Percentiles rank a stretch among this genome's conserved stretches.
Evolutionary conservation across 2,797 vertebrate species (phyloP).

Genomic region (Anableps anableps): DNA sequence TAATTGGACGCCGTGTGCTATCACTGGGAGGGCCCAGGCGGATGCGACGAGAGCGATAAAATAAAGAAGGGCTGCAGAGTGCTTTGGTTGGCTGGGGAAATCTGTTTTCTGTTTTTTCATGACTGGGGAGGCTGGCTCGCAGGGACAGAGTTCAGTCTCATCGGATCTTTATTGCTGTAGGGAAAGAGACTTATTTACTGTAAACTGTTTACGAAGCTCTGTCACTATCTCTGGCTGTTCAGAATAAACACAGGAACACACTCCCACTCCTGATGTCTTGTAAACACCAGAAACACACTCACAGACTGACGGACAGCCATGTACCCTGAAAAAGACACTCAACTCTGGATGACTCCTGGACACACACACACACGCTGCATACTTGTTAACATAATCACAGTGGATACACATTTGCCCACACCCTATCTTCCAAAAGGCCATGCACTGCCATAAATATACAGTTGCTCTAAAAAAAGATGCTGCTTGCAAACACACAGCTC

Average conservation of each 20-base stretch:
- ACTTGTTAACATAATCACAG: constrained; percentile 68
- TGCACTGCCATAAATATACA: constrained; percentile 61
- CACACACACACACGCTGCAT: constrained; percentile 42
- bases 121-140: constrained; percentile 53
- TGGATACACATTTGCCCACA: constrained; percentile 59
- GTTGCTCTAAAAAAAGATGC: constrained; percentile 51
- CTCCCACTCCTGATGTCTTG: constrained; percentile 77
- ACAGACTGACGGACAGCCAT: constrained; percentile 57
- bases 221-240: constrained; percentile 78
- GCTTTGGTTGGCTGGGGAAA: constrained; percentile 61
- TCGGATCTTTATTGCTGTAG: constrained; percentile 78
- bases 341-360: constrained; percentile 38
- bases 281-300: constrained; percentile 75
- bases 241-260: constrained; percentile 82
- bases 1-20: constrained; percentile 66
- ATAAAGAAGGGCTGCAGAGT: constrained; percentile 66
- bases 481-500: constrained; percentile 51
- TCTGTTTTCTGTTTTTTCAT: constrained; percentile 51
- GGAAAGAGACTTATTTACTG: constrained; percentile 78
- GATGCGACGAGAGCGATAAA: constrained; percentile 65
- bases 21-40: constrained; percentile 58
- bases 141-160: constrained; percentile 80
- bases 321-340: constrained; percentile 49
- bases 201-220: constrained; percentile 81
- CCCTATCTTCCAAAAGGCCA: constrained; percentile 44